Percentiles rank a stretch among this genome's conserved stretches.
Conservation (phyloP, 2,113 vertebrate genomes). For the Phoxinus phoxinus region DNA sequence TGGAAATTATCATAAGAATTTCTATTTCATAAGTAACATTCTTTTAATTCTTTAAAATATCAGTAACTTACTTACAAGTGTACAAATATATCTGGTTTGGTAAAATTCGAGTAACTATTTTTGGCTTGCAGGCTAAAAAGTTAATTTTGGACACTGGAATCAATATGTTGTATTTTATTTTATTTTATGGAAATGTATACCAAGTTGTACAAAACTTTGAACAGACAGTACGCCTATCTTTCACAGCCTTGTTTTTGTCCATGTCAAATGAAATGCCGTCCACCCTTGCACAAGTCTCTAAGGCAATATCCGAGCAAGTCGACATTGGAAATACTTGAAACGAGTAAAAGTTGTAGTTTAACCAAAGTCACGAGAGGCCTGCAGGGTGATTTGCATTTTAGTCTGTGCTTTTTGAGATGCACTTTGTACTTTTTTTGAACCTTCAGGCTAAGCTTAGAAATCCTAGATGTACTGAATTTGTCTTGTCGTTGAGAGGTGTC, state of each 20-base stretch:
- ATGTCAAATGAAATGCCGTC: background rate
- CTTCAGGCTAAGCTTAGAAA: slow-evolving; percentile 52
- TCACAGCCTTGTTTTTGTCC: background rate
- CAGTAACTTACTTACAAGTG: background rate
- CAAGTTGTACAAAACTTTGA: background rate
- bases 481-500: slow-evolving; percentile 60
- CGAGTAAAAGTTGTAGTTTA: background rate
- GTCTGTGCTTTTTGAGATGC: slow-evolving; percentile 17
- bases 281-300: too few relatives aligned
- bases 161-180: background rate
- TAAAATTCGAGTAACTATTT: background rate
- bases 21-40: background rate
- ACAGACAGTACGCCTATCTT: background rate
- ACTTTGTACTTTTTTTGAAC: slow-evolving; percentile 38
- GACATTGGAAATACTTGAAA: background rate
- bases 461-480: slow-evolving; percentile 53
- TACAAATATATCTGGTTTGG: background rate
- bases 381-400: background rate
- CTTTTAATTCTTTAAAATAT: background rate
- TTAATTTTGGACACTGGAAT: background rate
- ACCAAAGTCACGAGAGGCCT: slow-evolving; percentile 23
- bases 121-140: background rate
- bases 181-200: background rate
- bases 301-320: too few relatives aligned
- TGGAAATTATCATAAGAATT: background rate